A percentile compares a stretch with the other conserved stretches of the same genome.
Evolutionary conservation across 2,797 vertebrate species (phyloP).

Genomic region (Gymnothorax reevesii): DNA sequence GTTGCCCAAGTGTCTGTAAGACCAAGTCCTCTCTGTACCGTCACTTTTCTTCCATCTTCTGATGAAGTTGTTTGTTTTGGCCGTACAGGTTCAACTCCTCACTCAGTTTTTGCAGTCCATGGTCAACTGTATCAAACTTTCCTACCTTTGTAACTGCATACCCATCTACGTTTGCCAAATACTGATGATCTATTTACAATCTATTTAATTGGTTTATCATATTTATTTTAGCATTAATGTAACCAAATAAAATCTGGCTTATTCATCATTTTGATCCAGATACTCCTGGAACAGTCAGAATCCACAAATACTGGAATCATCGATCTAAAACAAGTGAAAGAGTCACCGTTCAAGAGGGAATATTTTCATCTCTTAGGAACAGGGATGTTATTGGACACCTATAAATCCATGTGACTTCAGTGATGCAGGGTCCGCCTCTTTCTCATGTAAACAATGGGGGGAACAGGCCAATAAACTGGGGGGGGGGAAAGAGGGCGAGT

Average conservation of each 20-base stretch:
- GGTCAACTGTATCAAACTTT: not conserved
- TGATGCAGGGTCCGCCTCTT: not conserved
- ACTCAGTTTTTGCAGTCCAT: not conserved
- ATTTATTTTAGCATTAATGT: not conserved
- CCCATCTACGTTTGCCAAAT: not conserved
- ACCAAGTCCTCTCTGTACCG: not conserved
- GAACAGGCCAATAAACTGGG: constrained; percentile 2
- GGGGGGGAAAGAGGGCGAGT: not conserved
- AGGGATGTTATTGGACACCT: not conserved
- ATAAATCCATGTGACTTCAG: not conserved
- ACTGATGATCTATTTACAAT: not conserved
- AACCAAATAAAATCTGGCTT: not conserved
- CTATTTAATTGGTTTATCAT: not conserved
- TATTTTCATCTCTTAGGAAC: not conserved
- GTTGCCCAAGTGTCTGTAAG: not conserved
- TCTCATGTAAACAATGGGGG: not conserved
- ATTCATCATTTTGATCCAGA: not conserved
- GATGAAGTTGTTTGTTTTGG: not conserved
- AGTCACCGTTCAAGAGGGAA: not conserved
- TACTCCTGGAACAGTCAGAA: not conserved
- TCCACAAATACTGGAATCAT: not conserved
- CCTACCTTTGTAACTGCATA: not conserved
- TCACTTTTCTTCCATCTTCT: not conserved
- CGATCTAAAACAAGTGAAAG: not conserved
- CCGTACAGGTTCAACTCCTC: not conserved